Conservation (phyloP, 2,888 invertebrate genomes). For the Aspidiotus destructor region DNA sequence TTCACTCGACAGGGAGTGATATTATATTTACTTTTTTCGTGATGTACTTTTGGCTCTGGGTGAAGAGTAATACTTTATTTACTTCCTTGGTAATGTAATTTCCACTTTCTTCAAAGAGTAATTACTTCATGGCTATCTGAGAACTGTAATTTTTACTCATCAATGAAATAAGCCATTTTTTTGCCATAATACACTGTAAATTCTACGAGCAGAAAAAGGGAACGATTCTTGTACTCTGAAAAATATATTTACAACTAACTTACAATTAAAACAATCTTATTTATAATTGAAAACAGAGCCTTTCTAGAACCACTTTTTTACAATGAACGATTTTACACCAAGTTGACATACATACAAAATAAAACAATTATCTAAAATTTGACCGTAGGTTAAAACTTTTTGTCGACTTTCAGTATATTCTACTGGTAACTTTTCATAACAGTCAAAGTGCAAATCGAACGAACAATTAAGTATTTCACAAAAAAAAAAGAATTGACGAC, state of each 20-base stretch:
- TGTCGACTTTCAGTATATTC: background rate
- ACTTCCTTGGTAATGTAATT: no score
- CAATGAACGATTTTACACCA: background rate
- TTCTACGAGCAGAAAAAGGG: background rate
- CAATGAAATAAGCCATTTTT: background rate
- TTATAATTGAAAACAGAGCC: background rate
- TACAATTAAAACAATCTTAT: background rate
- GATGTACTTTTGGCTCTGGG: no score
- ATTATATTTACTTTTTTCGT: no score
- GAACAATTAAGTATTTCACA: background rate
- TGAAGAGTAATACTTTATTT: no score
- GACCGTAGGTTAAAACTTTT: background rate
- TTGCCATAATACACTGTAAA: background rate
- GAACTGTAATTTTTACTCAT: background rate
- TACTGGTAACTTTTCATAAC: background rate
- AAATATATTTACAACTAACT: background rate
- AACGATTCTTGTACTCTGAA: background rate
- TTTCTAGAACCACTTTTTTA: background rate
- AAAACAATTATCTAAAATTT: background rate
- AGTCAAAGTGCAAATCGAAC: background rate
- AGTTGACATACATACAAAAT: background rate
- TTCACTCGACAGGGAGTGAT: no score
- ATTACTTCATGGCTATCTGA: background rate
- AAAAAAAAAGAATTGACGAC: background rate
- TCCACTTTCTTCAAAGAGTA: background rate